Base-by-base conservation (phyloP, 2,113 vertebrate genomes). In the Actenoides lindsayi region DNA sequence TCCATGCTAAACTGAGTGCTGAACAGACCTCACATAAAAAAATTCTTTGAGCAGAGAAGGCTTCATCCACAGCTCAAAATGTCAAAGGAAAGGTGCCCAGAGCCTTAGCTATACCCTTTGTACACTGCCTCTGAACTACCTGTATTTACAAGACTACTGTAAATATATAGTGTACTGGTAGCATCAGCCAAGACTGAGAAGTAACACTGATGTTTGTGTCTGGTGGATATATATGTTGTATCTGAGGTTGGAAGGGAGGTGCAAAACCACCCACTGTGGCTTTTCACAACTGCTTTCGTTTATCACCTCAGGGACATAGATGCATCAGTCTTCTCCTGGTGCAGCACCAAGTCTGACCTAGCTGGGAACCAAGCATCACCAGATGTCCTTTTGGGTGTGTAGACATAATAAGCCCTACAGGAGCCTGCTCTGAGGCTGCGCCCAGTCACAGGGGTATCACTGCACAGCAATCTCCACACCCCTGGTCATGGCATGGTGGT, bases 311-410 rank as follows among this genome's bases (percentile, higher is more conserved):
- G 27, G 31, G 13, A 54, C 4, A 10, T 0, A 25, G 83, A 23
- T 12, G 31, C 24, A 67, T 0, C 37, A 59, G 54, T 6, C 33
- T 13, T 1, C 1, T 27, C 64, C 31, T 44, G 35, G 67, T 1
- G 16, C 39, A 65, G 59, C 41, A 12, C 63, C 12, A 39, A 68
- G 71, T 48, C 53, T 56, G 48, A 16, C 39, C 54, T 10, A 42
- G 6, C 42, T 65, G 73, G 39, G 35, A 13, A 13, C 20, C 3
- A 18, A 15, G 15, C 30, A 39, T 6, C 35, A 20, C n/a, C n/a
- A 2, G 1, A 14, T 0, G 0, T 10, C 33, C 10, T 1, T 42
- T 28, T 35, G 16, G 3, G 1, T 3, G 48, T 3, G 0, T 1
- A 30, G n/a, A 68, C 2, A 0, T 6, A 11, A 51, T 0, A 19